Conservation (phyloP, 2,888 invertebrate genomes). For the Therioaphis trifolii region DNA sequence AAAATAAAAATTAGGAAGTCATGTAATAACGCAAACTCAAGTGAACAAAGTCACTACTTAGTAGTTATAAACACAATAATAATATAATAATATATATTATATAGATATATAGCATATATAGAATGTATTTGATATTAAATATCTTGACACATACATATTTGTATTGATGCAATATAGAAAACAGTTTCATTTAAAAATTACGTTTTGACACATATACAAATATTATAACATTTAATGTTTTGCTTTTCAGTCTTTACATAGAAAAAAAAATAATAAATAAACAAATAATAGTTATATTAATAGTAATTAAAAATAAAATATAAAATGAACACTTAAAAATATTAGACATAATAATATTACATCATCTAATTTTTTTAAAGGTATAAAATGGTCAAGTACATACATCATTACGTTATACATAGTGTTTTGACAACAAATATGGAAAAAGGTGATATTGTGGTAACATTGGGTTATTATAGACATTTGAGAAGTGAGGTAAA, state of each 20-base stretch:
- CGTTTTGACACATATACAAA: slow-evolving; percentile 53
- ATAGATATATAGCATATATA: neutral
- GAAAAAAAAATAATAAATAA: slow-evolving; percentile 45
- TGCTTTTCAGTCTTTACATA: slow-evolving; percentile 59
- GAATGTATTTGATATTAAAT: slow-evolving; percentile 44
- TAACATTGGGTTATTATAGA: slow-evolving; percentile 15
- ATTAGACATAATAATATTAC: slow-evolving; percentile 22
- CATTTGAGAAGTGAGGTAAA: neutral
- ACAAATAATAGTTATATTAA: slow-evolving; percentile 40
- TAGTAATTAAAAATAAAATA: slow-evolving; percentile 32
- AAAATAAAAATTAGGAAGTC: no score
- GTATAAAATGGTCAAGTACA: slow-evolving; percentile 34
- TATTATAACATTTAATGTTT: slow-evolving; percentile 48
- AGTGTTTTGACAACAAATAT: neutral
- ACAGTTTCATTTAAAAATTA: slow-evolving; percentile 47
- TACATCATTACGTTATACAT: slow-evolving; percentile 5
- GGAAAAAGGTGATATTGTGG: slow-evolving; percentile 33
- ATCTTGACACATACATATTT: slow-evolving; percentile 28
- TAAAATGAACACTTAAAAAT: slow-evolving; percentile 27
- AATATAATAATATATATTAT: slow-evolving; percentile 12
- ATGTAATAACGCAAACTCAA: no score
- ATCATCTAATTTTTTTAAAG: slow-evolving; percentile 17
- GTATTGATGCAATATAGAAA: slow-evolving; percentile 47
- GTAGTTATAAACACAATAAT: no score
- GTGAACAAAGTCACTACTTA: no score